These are phyloP conservation scores for Hydrotaea cyrtoneurina DNA, from an alignment of 2,888 invertebrate species.

Conservation along the genomic window DNA sequence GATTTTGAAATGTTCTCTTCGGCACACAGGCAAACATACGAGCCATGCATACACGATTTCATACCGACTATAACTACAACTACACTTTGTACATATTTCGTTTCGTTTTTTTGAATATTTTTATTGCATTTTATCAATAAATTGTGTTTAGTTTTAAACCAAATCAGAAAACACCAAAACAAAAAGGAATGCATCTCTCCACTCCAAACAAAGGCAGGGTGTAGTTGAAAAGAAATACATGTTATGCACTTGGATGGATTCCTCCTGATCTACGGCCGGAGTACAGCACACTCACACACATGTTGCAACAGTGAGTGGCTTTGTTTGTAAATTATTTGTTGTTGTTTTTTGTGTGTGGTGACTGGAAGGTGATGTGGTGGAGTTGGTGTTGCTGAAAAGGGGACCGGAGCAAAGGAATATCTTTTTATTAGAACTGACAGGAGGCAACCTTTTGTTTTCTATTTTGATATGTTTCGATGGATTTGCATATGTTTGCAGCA, in stretches of 20 bases:
- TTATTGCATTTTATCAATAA: conserved; percentile 64
- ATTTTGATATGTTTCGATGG: neutral
- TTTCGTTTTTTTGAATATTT: conserved; percentile 25
- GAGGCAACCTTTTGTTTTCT: conserved; percentile 47
- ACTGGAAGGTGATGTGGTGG: neutral
- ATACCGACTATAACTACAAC: too few species aligned
- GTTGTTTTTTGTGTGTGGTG: too few species aligned
- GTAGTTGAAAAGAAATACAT: neutral
- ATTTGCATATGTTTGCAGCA: conserved; percentile 10
- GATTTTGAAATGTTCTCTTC: neutral
- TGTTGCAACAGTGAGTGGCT: conserved; percentile 23
- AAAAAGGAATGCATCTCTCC: neutral
- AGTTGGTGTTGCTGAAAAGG: neutral
- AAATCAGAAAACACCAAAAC: neutral
- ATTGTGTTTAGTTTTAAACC: conserved; percentile 39
- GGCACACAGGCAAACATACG: too few species aligned
- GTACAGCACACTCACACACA: neutral
- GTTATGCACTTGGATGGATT: conserved; percentile 1
- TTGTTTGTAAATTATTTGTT: conserved; percentile 37
- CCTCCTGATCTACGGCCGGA: neutral
- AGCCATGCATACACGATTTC: too few species aligned
- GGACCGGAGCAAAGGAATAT: neutral
- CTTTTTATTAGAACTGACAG: conserved; percentile 51
- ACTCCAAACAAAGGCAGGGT: neutral
- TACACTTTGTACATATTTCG: conserved; percentile 8